Evolutionary conservation across 2,888 invertebrate species (phyloP).

Genomic region (Oeneis ivallda): DNA sequence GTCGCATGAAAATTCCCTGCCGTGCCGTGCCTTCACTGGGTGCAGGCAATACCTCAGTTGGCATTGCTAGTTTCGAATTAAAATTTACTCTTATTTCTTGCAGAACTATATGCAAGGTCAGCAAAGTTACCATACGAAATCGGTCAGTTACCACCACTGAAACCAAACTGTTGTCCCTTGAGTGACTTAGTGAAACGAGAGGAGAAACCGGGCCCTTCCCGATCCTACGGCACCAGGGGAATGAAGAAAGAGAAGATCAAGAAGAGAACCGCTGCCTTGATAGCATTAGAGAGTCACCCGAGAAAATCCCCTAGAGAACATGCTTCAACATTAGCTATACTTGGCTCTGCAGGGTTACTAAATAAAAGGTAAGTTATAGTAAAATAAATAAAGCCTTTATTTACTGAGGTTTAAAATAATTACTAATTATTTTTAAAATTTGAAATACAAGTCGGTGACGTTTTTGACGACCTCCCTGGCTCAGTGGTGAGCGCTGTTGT

Average conservation of each 20-base stretch:
- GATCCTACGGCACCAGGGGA: conserved; percentile 69
- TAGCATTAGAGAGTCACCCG: conserved; percentile 81
- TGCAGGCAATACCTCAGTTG: background rate
- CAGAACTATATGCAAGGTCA: conserved; percentile 81
- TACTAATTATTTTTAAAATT: too few species aligned
- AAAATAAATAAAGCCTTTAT: too few species aligned
- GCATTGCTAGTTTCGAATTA: conserved; percentile 14
- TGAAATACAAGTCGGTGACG: too few species aligned
- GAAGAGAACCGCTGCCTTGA: conserved; percentile 58
- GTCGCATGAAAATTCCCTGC: too few species aligned
- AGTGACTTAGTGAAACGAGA: conserved; percentile 73
- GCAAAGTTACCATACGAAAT: conserved; percentile 90
- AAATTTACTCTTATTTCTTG: conserved; percentile 48
- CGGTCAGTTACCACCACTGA: conserved; percentile 83
- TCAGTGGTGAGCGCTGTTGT: too few species aligned
- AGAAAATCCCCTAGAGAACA: conserved; percentile 94
- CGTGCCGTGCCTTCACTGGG: too few species aligned
- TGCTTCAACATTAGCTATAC: conserved; percentile 92
- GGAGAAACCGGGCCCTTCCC: conserved; percentile 65
- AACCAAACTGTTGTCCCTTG: conserved; percentile 79
- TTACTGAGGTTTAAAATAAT: too few species aligned
- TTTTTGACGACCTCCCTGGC: too few species aligned
- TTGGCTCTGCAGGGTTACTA: conserved; percentile 83
- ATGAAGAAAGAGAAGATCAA: conserved; percentile 66
- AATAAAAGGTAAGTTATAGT: conserved; percentile 58